A percentile compares a stretch with the other conserved stretches of the same genome.
Conservation (phyloP, 1,140 invertebrate species). For the Zaprionus taronus region DNA sequence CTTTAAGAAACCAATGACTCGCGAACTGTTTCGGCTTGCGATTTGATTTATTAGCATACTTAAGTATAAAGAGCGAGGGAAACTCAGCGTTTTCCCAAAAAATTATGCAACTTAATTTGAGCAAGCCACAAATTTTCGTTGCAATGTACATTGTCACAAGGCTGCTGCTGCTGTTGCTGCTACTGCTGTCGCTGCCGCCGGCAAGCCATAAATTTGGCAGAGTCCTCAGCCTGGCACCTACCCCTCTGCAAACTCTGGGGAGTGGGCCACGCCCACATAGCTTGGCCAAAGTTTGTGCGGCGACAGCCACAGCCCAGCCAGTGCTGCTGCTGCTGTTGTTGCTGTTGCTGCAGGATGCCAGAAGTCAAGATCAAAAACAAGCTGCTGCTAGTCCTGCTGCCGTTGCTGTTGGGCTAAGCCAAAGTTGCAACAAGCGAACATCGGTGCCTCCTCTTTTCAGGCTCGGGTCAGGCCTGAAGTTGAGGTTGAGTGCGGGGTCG, state of each 20-base stretch:
- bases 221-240: conserved; percentile 12
- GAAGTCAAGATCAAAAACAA: conserved; percentile 74
- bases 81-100: conserved; percentile 33
- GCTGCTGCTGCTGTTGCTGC: conserved; percentile 23
- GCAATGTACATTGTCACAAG: conserved; percentile 48
- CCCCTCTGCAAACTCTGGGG: background rate
- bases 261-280: conserved; percentile 31
- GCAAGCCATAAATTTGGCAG: conserved; percentile 51
- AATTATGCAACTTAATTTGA: conserved; percentile 57
- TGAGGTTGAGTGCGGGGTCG: conserved; percentile 9
- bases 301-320: conserved; percentile 43
- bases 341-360: conserved; percentile 37
- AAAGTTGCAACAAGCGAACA: conserved; percentile 58
- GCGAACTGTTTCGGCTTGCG: conserved; percentile 32
- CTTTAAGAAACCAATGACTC: conserved; percentile 26
- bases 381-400: conserved; percentile 30
- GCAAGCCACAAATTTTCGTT: conserved; percentile 51
- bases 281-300: conserved; percentile 42
- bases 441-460: conserved; percentile 3
- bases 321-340: background rate
- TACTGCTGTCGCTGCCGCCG: conserved; percentile 38
- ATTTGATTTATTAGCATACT: conserved; percentile 54
- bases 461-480: conserved; percentile 22
- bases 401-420: conserved; percentile 24
- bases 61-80: conserved; percentile 20